Base-by-base conservation (phyloP, 2,888 invertebrate genomes). In the Cryptocephalus primarius region DNA sequence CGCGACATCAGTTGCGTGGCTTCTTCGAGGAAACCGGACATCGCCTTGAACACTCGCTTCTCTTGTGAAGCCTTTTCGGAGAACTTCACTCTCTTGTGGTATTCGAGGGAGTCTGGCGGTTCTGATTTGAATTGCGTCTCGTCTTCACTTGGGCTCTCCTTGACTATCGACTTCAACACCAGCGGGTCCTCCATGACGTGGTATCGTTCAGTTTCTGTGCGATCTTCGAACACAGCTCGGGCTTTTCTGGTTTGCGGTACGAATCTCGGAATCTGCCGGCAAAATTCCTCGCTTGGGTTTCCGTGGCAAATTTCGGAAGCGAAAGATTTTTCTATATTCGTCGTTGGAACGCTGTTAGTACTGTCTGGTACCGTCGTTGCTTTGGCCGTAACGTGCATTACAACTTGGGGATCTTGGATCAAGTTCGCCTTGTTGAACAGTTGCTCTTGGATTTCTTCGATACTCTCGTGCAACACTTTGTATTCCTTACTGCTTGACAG, bases 21-120 rank as follows among this genome's bases (percentile, higher is more conserved):
- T 61, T 72, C 71, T 51, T 67, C 67, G 47, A 72, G 58, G 51
- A 72, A 72, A 33, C 62, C 62, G 2, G 70, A 64, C 64, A 72
- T 70, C 0, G 65, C 66, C 50, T 64, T 60, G 32, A 67, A 50
- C 57, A 71, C 65, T 32, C 62, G 55, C 10, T 63, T 58, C 32
- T 62, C 56, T 8, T 51, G 45, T 32, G 50, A 48, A 8, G 34
- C 46, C 45, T 39, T 45, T 43, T 40, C 46, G 11, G 32, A 33
- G 34, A 66, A 66, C 32, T 58, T 56, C 1, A 66, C 65, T 50
- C 60, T 66, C 49, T 66, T 50, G 42, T 63, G 62, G 46, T 63
- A 63, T 11, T 62, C 64, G 32, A 62, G 44, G 1, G 63, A 63
- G 53, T 66, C 66, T 1, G 57, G 58, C 8, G 49, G 40, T 40